Evolutionary conservation across 2,113 vertebrate genomes (phyloP), one percentile per base, ranked within the genome.

Genomic region (Trochalopteron elliotii): DNA sequence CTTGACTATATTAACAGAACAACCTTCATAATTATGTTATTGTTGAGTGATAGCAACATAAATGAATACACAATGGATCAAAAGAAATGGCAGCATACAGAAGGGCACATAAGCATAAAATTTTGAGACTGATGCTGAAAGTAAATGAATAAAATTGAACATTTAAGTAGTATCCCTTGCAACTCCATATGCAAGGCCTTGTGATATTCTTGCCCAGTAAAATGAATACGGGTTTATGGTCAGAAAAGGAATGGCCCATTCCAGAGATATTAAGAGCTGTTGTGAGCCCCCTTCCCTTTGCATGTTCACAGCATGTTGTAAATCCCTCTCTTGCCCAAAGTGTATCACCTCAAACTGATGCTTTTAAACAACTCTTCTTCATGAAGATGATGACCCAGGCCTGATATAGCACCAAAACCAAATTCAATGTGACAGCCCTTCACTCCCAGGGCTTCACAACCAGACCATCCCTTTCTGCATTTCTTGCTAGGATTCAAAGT

Each of bases 141-240:
- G 21, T 8, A 83, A 56, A 37, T 35, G 0, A 80, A 56, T 69
- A 57, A 71, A 86, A 59, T 5, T 4, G 9, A 65, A 6, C 8
- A 64, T 55, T 76, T 69, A 52, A 68, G 6, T 30, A 83, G 4
- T 1, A 3, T 40, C 20, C 10, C 53, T 79, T 67, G 75, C 52
- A 49, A 50, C 11, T 67, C 39, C 7, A 10, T 12, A 5, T 28
- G 12, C 11, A 80, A 85, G 47, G 56, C 17, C 7, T 27, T 57
- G 12, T 24, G n/a, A 15, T 39, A 9, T 24, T 77, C 27, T 56
- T n/a, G 17, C 42, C 22, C 33, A 70, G 12, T 40, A 30, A 71
- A 71, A 44, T 0, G 1, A 44, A 1, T 2, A 2, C 5, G 13
- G 4, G 11, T 53, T 72, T 61, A 30, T 12, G 6, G 23, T 5